Evolutionary conservation across 2,797 vertebrate genomes (phyloP), one percentile per base, ranked within the genome.

Genomic region (Tragelaphus oryx): DNA sequence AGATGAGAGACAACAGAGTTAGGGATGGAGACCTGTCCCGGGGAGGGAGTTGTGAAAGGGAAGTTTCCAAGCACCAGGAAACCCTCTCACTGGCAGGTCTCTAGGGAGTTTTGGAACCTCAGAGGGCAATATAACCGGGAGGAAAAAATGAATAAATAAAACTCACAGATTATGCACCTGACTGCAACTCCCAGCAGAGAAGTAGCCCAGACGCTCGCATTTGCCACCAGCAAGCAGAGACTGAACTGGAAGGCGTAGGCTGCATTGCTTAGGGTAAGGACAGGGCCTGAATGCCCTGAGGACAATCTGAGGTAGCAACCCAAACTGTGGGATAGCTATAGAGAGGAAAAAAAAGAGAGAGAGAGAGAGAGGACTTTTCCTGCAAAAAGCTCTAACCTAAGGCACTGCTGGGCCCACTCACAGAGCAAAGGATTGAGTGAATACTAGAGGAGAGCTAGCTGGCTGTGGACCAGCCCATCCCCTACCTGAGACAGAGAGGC

Each of bases 221-320:
- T 17, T 1, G 9, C 62, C 9, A 68, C n/a, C 18, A 68, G 62
- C n/a, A 68, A 68, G 62, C 4, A 2, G 62, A 16, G 62, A 18
- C 17, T 65, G n/a, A 65, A 33, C 14, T 0, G 4, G 62, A 4
- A 33, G 17, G n/a, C 0, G 0, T 65, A 33, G n/a, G 17, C 17
- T 65, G 62, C n/a, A 20, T 65, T 65, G 18, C 62, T 68, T 68
- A 68, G 18, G 18, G 3, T 22, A 68, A 37, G 18, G n/a, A 68
- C 18, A 1, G 0, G 9, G n/a, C 62, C 62, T 65, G n/a, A 33
- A 10, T 65, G 62, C n/a, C 62, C 62, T 65, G 62, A 65, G 17
- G 62, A 20, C 17, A 65, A 33, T 33, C 8, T 65, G 62, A 62
- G 30, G 8, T 20, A 33, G n/a, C 17, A 20, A 65, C 18, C n/a